phyloP scores from a whole-genome alignment of 2,888 invertebrate genomes.

The Cordilura impudica region DNA sequence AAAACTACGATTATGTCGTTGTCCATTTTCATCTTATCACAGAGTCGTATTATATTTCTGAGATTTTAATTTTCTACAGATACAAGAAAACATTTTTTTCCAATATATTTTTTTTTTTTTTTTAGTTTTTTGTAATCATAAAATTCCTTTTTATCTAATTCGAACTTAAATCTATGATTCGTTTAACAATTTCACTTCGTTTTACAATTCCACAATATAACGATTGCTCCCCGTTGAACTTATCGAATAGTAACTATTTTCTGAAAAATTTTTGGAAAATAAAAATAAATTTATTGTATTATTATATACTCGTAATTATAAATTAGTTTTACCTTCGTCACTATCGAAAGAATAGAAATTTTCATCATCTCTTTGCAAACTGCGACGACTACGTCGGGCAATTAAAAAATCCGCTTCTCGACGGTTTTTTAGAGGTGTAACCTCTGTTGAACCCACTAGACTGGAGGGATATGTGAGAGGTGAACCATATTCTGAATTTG shows the following conservation, averaged over 20 bases:
- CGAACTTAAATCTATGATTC: background rate
- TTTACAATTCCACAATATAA: slow-evolving; percentile 72
- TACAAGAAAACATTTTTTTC: too few relatives aligned
- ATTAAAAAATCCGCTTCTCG: slow-evolving; percentile 36
- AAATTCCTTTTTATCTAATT: background rate
- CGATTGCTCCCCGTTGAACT: slow-evolving; percentile 74
- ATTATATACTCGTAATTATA: background rate
- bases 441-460: slow-evolving; percentile 65
- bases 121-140: background rate
- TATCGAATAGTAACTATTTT: slow-evolving; percentile 74
- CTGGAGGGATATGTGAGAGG: slow-evolving; percentile 72
- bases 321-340: slow-evolving; percentile 72
- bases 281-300: background rate
- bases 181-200: background rate
- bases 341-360: slow-evolving; percentile 76
- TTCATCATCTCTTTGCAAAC: slow-evolving; percentile 74
- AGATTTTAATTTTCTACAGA: too few relatives aligned
- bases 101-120: background rate
- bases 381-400: slow-evolving; percentile 68
- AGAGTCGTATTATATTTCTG: too few relatives aligned
- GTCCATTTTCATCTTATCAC: too few relatives aligned
- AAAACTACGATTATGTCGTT: too few relatives aligned
- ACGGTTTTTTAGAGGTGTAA: slow-evolving; percentile 67
- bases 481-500: slow-evolving; percentile 73
- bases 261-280: slow-evolving; percentile 61